A percentile compares a stretch with the other conserved stretches of the same genome.
Conservation (phyloP, 2,888 invertebrate species). For the Epinotia bilunana region DNA sequence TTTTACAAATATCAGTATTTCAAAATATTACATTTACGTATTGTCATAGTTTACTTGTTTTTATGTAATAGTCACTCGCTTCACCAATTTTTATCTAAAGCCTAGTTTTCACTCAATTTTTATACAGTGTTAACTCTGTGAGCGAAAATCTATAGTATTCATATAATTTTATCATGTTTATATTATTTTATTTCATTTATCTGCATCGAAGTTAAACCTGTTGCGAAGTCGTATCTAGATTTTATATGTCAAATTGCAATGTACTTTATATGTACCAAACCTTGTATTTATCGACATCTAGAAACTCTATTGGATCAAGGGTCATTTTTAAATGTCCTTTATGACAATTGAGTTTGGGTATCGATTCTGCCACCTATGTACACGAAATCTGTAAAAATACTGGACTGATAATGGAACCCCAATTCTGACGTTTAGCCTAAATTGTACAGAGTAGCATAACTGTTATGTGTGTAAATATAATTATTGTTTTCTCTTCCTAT, state of each 20-base stretch:
- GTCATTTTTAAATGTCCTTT: background rate
- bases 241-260: background rate
- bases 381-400: slow-evolving; percentile 29
- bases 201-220: background rate
- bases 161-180: background rate
- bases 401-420: slow-evolving; percentile 48
- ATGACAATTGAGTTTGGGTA: background rate
- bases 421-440: slow-evolving; percentile 45
- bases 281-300: background rate
- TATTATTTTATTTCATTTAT: background rate
- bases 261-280: background rate
- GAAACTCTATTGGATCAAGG: background rate
- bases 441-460: slow-evolving; percentile 52
- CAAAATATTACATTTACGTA: background rate
- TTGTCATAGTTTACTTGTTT: background rate
- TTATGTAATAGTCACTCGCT: background rate
- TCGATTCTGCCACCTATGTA: slow-evolving; percentile 4
- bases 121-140: too few species aligned
- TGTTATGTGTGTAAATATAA: slow-evolving; percentile 53
- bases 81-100: too few species aligned
- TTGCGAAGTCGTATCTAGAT: slow-evolving; percentile 4
- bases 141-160: background rate
- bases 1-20: slow-evolving; percentile 4
- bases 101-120: too few species aligned
- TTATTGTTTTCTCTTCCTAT: slow-evolving; percentile 49